A percentile compares a stretch with the other conserved stretches of the same genome.
These are phyloP conservation scores for Poeciliopsis infans DNA, from an alignment of 2,797 vertebrate species.

Conservation along the genomic window DNA sequence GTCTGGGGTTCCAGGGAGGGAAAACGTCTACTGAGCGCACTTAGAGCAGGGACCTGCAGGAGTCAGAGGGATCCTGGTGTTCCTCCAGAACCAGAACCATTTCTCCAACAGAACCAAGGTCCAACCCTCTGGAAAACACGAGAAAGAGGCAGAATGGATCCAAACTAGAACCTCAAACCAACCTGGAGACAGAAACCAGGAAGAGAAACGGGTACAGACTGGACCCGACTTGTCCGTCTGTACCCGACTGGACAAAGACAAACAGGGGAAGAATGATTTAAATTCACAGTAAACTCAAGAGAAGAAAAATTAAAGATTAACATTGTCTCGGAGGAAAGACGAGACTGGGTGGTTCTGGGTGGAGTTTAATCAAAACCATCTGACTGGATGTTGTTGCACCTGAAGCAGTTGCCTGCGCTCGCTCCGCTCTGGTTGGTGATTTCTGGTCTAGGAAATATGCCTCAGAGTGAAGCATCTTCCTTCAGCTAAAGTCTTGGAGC, in stretches of 20 bases:
- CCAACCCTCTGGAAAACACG: background rate
- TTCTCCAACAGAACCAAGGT: background rate
- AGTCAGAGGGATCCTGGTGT: conserved; percentile 7
- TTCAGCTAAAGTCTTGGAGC: background rate
- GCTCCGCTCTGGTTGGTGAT: background rate
- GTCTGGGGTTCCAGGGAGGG: background rate
- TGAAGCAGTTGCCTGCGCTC: no score
- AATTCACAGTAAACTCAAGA: background rate
- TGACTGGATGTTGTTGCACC: background rate
- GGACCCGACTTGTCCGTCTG: background rate
- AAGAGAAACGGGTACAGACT: background rate
- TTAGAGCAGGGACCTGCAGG: background rate
- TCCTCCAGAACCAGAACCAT: background rate
- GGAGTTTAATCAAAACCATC: no score
- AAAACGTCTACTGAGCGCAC: background rate
- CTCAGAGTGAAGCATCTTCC: background rate
- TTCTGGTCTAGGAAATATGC: background rate
- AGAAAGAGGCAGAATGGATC: background rate
- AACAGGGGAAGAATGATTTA: background rate
- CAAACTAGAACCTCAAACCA: background rate
- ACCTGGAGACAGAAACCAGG: background rate
- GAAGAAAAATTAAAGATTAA: background rate
- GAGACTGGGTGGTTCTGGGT: background rate
- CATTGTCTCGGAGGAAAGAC: background rate
- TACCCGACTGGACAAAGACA: background rate